Evolutionary conservation across 2,113 vertebrate genomes (phyloP).

Genomic region (Misgurnus anguillicaudatus): DNA sequence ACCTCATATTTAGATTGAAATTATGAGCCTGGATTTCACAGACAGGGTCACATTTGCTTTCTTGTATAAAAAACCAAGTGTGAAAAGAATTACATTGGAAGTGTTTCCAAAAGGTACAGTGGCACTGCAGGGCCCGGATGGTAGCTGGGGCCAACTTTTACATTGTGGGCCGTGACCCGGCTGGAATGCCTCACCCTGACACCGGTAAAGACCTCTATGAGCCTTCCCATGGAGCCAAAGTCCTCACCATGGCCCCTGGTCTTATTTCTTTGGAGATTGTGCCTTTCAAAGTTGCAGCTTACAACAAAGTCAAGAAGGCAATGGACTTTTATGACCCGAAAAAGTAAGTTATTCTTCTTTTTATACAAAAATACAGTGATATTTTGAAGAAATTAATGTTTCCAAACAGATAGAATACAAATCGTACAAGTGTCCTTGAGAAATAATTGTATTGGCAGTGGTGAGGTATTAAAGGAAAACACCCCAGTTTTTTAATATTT

Average conservation of each 20-base stretch:
- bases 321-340: slow-evolving; percentile 96
- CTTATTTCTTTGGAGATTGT: slow-evolving; percentile 95
- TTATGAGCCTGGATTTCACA: too few species aligned
- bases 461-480: not conserved
- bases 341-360: slow-evolving; percentile 81
- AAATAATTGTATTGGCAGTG: not conserved
- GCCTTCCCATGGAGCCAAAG: slow-evolving; percentile 93
- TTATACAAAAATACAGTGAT: too few species aligned
- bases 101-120: slow-evolving; percentile 85
- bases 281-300: slow-evolving; percentile 96
- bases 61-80: too few species aligned
- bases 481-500: too few species aligned
- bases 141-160: slow-evolving; percentile 98
- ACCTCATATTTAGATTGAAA: too few species aligned
- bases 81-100: not conserved
- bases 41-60: too few species aligned
- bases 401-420: not conserved
- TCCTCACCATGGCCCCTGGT: slow-evolving; percentile 97
- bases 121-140: slow-evolving; percentile 97
- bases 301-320: slow-evolving; percentile 89
- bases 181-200: slow-evolving; percentile 94
- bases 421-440: not conserved
- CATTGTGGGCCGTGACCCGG: slow-evolving; percentile 96
- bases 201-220: slow-evolving; percentile 96
- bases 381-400: not conserved